phyloP scores from a whole-genome alignment of 2,113 vertebrate species.

The Lepidiolamprologus cunningtoni region DNA sequence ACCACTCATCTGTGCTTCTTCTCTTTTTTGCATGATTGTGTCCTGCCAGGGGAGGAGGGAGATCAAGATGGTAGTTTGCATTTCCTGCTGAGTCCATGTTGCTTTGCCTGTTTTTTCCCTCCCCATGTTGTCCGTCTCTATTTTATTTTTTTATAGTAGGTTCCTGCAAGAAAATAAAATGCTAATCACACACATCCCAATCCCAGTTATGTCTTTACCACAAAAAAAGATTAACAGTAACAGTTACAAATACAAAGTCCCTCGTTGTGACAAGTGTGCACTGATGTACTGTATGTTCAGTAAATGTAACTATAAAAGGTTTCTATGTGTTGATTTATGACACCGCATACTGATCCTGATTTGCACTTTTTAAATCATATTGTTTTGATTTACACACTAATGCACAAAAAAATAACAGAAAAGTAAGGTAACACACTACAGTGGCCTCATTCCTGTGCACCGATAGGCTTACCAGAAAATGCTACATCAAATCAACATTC shows the following conservation, averaged over 20 bases:
- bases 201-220: not conserved
- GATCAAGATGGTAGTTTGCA: constrained; percentile 72
- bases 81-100: constrained; percentile 53
- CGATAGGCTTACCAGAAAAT: not conserved
- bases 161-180: not conserved
- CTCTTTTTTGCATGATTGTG: constrained; percentile 64
- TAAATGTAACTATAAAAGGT: not conserved
- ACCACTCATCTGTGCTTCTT: constrained; percentile 62
- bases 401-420: not conserved
- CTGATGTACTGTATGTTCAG: not conserved
- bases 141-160: constrained; percentile 11
- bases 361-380: not conserved
- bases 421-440: not conserved
- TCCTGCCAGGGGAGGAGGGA: constrained; percentile 63
- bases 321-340: not conserved
- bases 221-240: constrained; percentile 38
- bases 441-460: not conserved
- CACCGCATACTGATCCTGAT: constrained; percentile 8
- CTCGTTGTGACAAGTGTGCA: constrained; percentile 9
- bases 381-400: constrained; percentile 57
- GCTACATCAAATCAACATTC: not conserved
- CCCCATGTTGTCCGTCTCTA: constrained; percentile 15
- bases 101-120: constrained; percentile 40
- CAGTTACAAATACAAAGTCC: not conserved
- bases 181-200: constrained; percentile 32